Evolutionary conservation across 1,140 invertebrate genomes (phyloP).

Genomic region (Rhopalosiphum maidis): DNA sequence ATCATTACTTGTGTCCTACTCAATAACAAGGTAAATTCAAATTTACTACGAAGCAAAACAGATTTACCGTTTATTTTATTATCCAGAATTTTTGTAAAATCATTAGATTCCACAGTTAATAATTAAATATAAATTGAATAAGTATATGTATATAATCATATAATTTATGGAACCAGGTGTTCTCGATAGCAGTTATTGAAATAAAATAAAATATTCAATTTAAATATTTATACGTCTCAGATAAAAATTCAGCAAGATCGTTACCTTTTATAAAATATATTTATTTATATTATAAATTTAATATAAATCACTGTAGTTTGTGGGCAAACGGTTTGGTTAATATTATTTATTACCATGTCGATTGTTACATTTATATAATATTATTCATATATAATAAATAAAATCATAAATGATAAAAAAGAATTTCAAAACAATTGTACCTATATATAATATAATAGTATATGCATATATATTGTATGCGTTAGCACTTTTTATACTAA

Average conservation of each 20-base stretch:
- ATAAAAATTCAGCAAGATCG: not conserved
- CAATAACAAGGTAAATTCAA: not conserved
- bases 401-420: conserved; percentile 10
- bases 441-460: not conserved
- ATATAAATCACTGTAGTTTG: not conserved
- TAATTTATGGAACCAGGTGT: not conserved
- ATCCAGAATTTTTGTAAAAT: not conserved
- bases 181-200: not conserved
- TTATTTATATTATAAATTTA: not conserved
- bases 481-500: conserved; percentile 8
- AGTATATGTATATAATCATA: not conserved
- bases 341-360: conserved; percentile 5
- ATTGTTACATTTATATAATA: not conserved
- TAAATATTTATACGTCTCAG: not conserved
- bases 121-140: not conserved
- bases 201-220: not conserved
- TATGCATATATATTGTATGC: not conserved
- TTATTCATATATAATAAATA: conserved; percentile 4
- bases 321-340: not conserved
- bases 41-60: not conserved
- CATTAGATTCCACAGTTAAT: not conserved
- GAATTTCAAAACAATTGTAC: conserved; percentile 1
- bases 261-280: not conserved
- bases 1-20: not conserved
- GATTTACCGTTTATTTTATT: not conserved